These are phyloP conservation scores for Amphilophus citrinellus DNA, from an alignment of 2,113 vertebrate genomes.

Conservation along the genomic window DNA sequence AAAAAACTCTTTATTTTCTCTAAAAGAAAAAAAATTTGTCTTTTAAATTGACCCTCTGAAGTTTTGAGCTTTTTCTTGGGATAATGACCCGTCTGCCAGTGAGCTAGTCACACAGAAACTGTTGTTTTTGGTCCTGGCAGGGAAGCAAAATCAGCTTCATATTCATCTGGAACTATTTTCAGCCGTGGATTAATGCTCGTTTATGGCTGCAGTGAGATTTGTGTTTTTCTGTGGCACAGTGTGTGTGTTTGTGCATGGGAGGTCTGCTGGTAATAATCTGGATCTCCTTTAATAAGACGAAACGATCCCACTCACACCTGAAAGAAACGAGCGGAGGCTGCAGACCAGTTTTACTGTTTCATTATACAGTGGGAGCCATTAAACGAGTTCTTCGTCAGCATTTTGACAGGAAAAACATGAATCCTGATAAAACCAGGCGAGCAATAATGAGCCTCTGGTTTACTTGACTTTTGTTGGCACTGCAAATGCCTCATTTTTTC, in stretches of 20 bases:
- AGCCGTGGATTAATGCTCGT: background rate
- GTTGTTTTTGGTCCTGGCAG: background rate
- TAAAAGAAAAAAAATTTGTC: background rate
- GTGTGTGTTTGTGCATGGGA: background rate
- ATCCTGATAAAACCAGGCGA: background rate
- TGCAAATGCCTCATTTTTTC: background rate
- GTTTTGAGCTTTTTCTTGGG: background rate
- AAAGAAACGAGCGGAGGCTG: background rate
- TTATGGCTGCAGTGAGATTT: background rate
- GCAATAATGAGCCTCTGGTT: background rate
- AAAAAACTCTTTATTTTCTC: background rate
- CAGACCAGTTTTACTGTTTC: background rate
- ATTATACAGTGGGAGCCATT: background rate
- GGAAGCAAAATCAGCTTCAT: background rate
- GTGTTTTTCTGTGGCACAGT: background rate
- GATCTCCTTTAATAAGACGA: background rate
- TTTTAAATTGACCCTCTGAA: background rate
- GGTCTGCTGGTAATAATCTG: background rate
- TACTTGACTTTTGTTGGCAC: conserved; percentile 6
- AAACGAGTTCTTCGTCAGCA: background rate
- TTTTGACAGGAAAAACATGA: background rate
- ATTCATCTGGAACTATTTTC: conserved; percentile 1
- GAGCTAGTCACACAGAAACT: fast-evolving
- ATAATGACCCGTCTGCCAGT: background rate
- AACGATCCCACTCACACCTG: background rate